Base-by-base conservation (phyloP, 1,140 invertebrate genomes). In the Aethina tumida region DNA sequence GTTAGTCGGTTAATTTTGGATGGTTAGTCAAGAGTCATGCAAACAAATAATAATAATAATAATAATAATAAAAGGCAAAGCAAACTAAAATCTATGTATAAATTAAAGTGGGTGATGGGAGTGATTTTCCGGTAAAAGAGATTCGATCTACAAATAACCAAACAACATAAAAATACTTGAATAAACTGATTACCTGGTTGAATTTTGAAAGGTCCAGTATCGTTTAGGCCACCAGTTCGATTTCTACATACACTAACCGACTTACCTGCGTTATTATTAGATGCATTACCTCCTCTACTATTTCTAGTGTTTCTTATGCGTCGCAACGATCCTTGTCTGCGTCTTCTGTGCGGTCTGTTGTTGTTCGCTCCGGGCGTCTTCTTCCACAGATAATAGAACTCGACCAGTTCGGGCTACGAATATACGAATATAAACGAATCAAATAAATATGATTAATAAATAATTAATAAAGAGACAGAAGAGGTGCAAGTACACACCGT, bases 381-480 rank as follows among this genome's bases (percentile, higher is more conserved):
- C 70, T 99, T 99, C 96, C 95, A 99, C 59, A 97, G 74, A 69
- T 99, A 99, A 66, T 99, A 99, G 69, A 91, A 99, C 59, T 97
- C 93, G 16, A 99, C 92, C 52, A 99, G 68, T 59, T 99, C 93
- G 25, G 90, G 80, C 83, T 87, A 60, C 15, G 71, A 37, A 44
- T 36, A 39, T 28, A 36, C 8, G 10, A 15, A 28, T 16, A 16
- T 21, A 15, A 41, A 13, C 34, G 17, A 8, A 16, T 16, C 22
- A 7, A 24, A 15, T 35, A 5, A 37, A 35, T 18, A 10, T 17
- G 14, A 39, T 15, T n/a, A n/a, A n/a, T n/a, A n/a, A n/a, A n/a
- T n/a, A n/a, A n/a, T n/a, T n/a, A n/a, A n/a, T n/a, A n/a, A n/a
- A n/a, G n/a, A n/a, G n/a, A n/a, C n/a, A n/a, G n/a, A n/a, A n/a